Evolutionary conservation across 1,140 invertebrate species (phyloP).

Genomic region (Drosophila tropicalis): DNA sequence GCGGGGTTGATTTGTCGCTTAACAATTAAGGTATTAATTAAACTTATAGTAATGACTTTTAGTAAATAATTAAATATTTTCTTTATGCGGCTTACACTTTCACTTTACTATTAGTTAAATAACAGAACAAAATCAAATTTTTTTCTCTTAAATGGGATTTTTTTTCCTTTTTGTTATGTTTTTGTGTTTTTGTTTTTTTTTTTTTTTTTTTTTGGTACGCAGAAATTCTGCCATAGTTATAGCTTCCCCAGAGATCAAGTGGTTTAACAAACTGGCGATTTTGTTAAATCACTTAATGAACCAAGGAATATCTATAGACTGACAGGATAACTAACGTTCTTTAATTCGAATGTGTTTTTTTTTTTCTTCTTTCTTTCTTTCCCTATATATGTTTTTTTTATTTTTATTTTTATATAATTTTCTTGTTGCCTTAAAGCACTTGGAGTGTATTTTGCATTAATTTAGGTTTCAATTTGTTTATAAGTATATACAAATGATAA

Average conservation of each 20-base stretch:
- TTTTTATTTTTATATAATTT: slow-evolving; percentile 20
- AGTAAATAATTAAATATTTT: slow-evolving; percentile 81
- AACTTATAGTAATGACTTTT: slow-evolving; percentile 83
- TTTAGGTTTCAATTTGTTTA: slow-evolving; percentile 47
- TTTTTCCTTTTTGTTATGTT: slow-evolving; percentile 24
- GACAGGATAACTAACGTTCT: slow-evolving; percentile 22
- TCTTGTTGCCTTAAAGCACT: slow-evolving; percentile 76
- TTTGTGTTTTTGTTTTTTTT: neutral
- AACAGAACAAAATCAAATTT: slow-evolving; percentile 79
- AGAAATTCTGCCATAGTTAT: slow-evolving; percentile 18
- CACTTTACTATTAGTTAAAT: slow-evolving; percentile 71
- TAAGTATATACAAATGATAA: slow-evolving; percentile 80
- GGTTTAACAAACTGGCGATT: slow-evolving; percentile 73
- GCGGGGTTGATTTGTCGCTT: slow-evolving; percentile 32
- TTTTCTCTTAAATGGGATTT: slow-evolving; percentile 50
- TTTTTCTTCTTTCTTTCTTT: slow-evolving; percentile 27
- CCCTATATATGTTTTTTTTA: slow-evolving; percentile 41
- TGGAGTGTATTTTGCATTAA: slow-evolving; percentile 79
- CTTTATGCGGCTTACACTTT: slow-evolving; percentile 59
- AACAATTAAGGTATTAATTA: slow-evolving; percentile 77
- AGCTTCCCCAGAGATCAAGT: neutral
- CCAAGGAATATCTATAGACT: neutral
- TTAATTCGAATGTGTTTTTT: slow-evolving; percentile 69
- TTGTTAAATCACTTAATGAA: slow-evolving; percentile 20
- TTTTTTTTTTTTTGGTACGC: slow-evolving; percentile 50